Evolutionary conservation across 2,797 vertebrate species (phyloP), one percentile per base, ranked within the genome.

Genomic region (Lateolabrax maculatus): DNA sequence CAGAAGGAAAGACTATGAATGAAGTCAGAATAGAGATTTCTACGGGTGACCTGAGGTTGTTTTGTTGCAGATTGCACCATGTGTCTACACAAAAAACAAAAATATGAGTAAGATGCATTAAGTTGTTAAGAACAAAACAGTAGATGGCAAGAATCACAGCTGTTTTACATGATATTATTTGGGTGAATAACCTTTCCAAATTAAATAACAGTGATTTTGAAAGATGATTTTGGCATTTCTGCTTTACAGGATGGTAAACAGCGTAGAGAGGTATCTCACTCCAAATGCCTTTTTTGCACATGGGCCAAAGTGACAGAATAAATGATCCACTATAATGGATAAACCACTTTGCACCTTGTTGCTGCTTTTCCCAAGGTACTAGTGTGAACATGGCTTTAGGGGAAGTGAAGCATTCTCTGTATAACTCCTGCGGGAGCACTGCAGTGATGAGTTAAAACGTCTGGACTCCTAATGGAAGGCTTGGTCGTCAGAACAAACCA

Each of bases 311-410:
- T 86, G 88, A 83, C 80, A 78, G 71, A 88, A 79, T 79, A 79
- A 87, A 89, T 75, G 62, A 83, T 80, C 55, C 83, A 65, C 89
- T 78, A 79, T 84, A 88, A 89, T 80, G 79, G 87, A 89, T 84
- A 85, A 88, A 91, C 90, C 91, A 92, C 91, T 94, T 94, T 91
- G 89, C 93, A 94, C 92, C 88, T 92, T 89, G 86, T 89, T 80
- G 55, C 72, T 57, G 83, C 84, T 79, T 87, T 86, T 90, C 81
- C 88, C 88, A 79, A 80, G 77, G 64, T 53, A 23, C 79, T 18
- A 44, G 82, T 87, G 92, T 88, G 91, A 94, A 92, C 86, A 87
- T 8, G 10, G 85, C 81, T 84, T 84, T 82, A 77, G 85, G 79
- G 85, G 82, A 89, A 92, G 87, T 78, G 36, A 89, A 83, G 85